Conservation (phyloP, 64 coral and sea anemone genomes). For the Montipora cactus region DNA sequence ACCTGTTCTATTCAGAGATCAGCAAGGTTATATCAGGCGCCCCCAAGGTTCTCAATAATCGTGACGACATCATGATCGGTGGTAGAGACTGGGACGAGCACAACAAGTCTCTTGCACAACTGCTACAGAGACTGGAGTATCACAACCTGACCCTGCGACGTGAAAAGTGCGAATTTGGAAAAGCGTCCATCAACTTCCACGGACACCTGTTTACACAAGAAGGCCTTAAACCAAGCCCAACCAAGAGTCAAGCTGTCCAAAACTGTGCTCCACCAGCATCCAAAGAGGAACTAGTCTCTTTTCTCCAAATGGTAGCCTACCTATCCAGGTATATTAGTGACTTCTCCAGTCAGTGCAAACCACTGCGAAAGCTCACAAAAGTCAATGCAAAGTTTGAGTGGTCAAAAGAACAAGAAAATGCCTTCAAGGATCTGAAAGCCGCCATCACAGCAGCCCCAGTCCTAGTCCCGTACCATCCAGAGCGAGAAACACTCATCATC, state of each 20-base stretch:
- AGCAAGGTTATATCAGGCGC: constrained; percentile 23
- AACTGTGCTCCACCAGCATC: background rate
- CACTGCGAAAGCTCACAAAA: background rate
- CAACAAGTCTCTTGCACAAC: background rate
- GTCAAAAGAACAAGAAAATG: constrained; percentile 29
- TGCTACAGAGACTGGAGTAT: constrained; percentile 13
- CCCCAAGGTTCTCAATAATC: background rate
- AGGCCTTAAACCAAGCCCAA: background rate
- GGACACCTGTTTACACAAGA: background rate
- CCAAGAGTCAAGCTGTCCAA: constrained; percentile 10
- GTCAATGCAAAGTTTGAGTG: background rate
- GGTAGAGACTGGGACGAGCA: constrained; percentile 15
- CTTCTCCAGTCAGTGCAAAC: constrained; percentile 35
- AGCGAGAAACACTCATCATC: constrained; percentile 38
- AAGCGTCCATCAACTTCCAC: constrained; percentile 17
- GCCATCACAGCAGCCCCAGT: constrained; percentile 50
- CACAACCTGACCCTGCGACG: constrained; percentile 24
- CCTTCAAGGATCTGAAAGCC: constrained; percentile 39
- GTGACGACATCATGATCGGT: constrained; percentile 46
- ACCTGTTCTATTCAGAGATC: constrained; percentile 42
- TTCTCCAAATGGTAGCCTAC: constrained; percentile 57
- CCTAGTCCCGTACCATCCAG: constrained; percentile 24
- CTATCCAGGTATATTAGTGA: constrained; percentile 53
- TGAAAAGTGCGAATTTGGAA: constrained; percentile 30
- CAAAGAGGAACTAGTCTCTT: too few relatives aligned